Base-by-base conservation (phyloP, 2,797 vertebrate species). In the Danio jaintianensis region DNA sequence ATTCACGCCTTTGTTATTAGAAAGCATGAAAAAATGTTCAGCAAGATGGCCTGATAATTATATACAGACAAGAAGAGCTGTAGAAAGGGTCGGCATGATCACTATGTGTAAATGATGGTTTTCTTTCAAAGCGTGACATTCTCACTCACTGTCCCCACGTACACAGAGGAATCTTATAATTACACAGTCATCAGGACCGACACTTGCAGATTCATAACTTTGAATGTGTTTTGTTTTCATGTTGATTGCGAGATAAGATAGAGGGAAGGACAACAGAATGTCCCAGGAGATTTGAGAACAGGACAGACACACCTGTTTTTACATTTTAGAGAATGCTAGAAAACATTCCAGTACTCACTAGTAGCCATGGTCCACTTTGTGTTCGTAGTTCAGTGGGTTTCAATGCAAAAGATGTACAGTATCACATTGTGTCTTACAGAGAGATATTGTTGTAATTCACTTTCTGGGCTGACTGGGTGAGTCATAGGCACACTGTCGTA, bases 301-400 rank as follows among this genome's bases (percentile, higher is more conserved):
- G 4, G 40, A 43, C 52, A 73, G 67, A 64, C 72, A 86, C 76
- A 84, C 74, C 78, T 68, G 53, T 38, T 82, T 72, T 38, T 36
- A 55, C 47, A 42, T 66, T 56, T 29, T 58, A 15, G 7, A 36
- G 42, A 45, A 63, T 47, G 78, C 29, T 20, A 38, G 48, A 36
- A 56, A 55, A 52, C 48, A 64, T 72, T 63, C 56, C 77, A 20
- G 7, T 58, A 9, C 11, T 50, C 18, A 64, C 38, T 43, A 11
- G 18, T 43, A 73, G 15, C 22, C 29, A 12, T 7, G 20, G 48
- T n/a, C 20, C 9, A 55, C 38, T 43, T 36, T 53, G 59, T 45
- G 0, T 43, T 52, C 69, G 12, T 3, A 13, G 36, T 66, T 67
- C 63, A 68, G 7, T 0, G 13, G 29, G 61, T 20, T 15, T 20